A percentile compares a stretch with the other conserved stretches of the same genome.
phyloP scores from a whole-genome alignment of 1,140 invertebrate species.

The Drosophila guanche region DNA sequence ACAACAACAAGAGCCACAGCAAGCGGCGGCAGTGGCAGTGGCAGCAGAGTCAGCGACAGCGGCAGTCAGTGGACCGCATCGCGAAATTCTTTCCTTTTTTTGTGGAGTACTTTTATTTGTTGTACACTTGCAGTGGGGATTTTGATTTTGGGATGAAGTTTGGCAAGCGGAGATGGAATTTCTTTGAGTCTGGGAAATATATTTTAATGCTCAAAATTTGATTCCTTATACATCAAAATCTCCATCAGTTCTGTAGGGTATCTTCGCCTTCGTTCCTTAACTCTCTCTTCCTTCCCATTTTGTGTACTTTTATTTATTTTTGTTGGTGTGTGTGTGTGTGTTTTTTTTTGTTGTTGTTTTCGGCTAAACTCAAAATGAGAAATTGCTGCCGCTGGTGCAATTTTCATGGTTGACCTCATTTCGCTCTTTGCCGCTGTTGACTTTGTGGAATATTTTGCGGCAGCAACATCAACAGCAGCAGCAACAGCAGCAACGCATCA shows the following conservation, averaged over 20 bases:
- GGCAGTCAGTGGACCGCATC: conserved; percentile 54
- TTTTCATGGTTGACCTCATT: conserved; percentile 79
- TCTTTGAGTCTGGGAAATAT: too few relatives aligned
- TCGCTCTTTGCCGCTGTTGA: conserved; percentile 62
- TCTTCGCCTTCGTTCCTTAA: too few relatives aligned
- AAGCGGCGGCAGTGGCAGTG: conserved; percentile 32
- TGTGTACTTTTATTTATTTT: too few relatives aligned
- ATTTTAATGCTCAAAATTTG: too few relatives aligned
- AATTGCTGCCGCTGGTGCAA: conserved; percentile 77
- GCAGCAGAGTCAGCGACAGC: conserved; percentile 12
- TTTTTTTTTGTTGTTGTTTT: neutral
- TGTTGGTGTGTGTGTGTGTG: neutral
- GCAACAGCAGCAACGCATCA: conserved; percentile 36
- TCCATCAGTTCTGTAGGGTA: too few relatives aligned
- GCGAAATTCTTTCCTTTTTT: conserved; percentile 58
- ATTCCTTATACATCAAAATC: too few relatives aligned
- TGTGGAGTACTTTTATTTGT: conserved; percentile 42
- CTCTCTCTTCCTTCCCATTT: too few relatives aligned
- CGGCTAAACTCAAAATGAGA: conserved; percentile 80
- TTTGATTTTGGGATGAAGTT: too few relatives aligned
- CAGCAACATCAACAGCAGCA: conserved; percentile 25
- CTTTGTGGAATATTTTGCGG: conserved; percentile 75
- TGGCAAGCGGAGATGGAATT: too few relatives aligned
- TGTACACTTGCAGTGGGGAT: conserved; percentile 5
- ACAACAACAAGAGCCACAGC: conserved; percentile 15